A percentile compares a stretch with the other conserved stretches of the same genome.
These are phyloP conservation scores for Ormyrus pomaceus DNA, from an alignment of 2,888 invertebrate genomes.

Conservation along the genomic window DNA sequence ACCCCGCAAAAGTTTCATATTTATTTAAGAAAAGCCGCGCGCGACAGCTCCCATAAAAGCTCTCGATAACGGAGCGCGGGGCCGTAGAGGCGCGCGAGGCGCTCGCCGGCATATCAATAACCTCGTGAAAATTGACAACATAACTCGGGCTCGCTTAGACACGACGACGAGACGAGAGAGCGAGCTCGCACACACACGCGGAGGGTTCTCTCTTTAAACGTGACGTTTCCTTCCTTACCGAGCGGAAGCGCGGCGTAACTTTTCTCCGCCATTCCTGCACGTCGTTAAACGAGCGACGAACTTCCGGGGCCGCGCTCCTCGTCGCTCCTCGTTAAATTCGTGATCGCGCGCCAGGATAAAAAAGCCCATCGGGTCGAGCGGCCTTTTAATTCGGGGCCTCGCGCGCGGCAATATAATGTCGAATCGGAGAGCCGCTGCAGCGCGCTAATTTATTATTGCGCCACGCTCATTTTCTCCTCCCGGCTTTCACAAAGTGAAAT, in stretches of 20 bases:
- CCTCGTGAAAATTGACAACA: conserved; percentile 27
- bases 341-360: no score
- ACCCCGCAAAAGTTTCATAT: no score
- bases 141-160: conserved; percentile 1
- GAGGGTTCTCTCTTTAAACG: conserved; percentile 15
- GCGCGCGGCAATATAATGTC: conserved; percentile 40
- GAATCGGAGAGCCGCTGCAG: conserved; percentile 31
- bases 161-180: neutral
- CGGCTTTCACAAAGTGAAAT: conserved; percentile 49
- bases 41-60: neutral
- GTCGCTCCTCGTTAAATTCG: neutral
- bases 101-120: conserved; percentile 9
- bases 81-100: neutral
- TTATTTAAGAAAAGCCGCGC: no score
- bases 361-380: conserved; percentile 43
- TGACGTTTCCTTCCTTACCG: conserved; percentile 52
- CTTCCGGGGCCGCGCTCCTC: conserved; percentile 51
- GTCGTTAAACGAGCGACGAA: conserved; percentile 51
- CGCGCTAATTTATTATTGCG: conserved; percentile 41
- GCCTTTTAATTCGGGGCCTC: conserved; percentile 33
- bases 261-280: conserved; percentile 56
- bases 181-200: neutral
- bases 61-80: neutral
- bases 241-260: conserved; percentile 46
- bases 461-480: neutral